Evolutionary conservation across 1,140 invertebrate genomes (phyloP), one percentile per base, ranked within the genome.

Genomic region (Drosophila micromelanica): DNA sequence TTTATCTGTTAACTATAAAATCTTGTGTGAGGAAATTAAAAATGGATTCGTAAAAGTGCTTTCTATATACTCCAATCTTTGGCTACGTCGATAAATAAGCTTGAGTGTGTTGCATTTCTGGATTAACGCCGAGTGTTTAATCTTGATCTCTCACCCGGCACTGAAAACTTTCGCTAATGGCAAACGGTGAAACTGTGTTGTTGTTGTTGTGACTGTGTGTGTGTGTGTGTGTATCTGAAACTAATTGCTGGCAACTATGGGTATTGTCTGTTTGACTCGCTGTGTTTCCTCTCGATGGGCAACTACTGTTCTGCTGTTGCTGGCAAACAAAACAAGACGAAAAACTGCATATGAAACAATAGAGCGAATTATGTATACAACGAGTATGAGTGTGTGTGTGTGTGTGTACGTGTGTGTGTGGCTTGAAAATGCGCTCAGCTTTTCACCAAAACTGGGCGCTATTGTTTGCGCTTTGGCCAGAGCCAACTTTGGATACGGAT

Each of bases 321-420:
- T 11, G 37, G 13, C 23, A 38, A 37, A 43, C 30, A 49, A 49
- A 49, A 40, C 43, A 45, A 62, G 64, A 43, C 46, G 59, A 32
- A 60, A 60, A 71, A 72, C 52, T 67, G 64, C 64, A 69, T 72
- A 72, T 72, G 73, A 72, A 75, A 75, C 73, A 75, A 75, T 75
- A 17, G 61, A 72, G 60, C 61, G 52, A 72, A 72, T 75, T 65
- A 72, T 65, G 54, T 54, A 37, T 60, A 59, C 54, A 65, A 65
- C 3, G 12, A 11, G 27, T 60, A 37, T 52, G 32, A 5, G 48
- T 60, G 46, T 52, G 40, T 46, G 30, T 17, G 37, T 52, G 32
- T 5, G 48, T 60, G 46, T 52, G 40, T 46, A 20, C 40, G 32
- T 42, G 12, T 68, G 11, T 43, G 45, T 61, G 30, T 69, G 32